Conservation (phyloP, 2,797 vertebrate species). For the Crenichthys baileyi region DNA sequence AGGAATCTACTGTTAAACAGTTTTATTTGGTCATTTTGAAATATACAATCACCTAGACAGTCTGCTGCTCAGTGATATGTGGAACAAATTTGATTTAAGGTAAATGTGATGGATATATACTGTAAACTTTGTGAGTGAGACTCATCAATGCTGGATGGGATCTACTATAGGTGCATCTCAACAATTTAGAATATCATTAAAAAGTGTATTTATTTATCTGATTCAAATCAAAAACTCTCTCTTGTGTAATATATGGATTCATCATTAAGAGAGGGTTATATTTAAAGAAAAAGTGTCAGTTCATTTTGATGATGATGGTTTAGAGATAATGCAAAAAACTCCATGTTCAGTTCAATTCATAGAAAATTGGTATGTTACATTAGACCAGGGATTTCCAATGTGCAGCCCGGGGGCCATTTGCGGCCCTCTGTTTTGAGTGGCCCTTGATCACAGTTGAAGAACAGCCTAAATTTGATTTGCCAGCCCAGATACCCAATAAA, state of each 20-base stretch:
- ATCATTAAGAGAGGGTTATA: neutral
- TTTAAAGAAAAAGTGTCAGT: neutral
- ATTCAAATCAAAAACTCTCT: neutral
- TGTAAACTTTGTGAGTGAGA: neutral
- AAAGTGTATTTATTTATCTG: neutral
- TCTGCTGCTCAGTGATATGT: neutral
- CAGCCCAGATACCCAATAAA: no score
- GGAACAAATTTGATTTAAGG: neutral
- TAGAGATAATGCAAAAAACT: neutral
- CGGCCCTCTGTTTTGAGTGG: no score
- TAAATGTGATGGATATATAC: neutral
- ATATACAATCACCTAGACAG: neutral
- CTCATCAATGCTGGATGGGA: no score
- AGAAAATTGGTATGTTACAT: neutral
- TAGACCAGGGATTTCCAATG: no score
- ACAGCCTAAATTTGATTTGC: no score
- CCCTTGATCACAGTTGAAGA: no score
- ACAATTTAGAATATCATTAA: neutral
- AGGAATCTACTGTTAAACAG: conserved; percentile 50
- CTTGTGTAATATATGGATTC: neutral
- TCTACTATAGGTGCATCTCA: neutral
- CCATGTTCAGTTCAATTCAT: neutral
- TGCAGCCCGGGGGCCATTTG: no score
- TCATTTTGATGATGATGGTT: neutral
- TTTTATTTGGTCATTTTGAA: conserved; percentile 32